A percentile compares a stretch with the other conserved stretches of the same genome.
Conservation (phyloP, 2,113 vertebrate species). For the Vulpes lagopus region DNA sequence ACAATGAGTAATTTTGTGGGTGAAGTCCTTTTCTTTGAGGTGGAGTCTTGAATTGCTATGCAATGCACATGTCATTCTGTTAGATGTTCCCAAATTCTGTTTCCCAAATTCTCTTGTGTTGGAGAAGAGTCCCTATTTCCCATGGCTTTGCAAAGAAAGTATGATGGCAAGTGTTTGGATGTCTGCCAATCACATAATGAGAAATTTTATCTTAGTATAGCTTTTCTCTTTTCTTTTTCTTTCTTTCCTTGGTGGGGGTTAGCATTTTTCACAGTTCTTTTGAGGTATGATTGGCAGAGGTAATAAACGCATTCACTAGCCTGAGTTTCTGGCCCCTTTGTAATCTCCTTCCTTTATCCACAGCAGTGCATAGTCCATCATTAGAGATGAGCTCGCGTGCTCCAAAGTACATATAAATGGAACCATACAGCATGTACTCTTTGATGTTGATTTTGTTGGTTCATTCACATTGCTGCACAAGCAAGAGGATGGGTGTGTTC, state of each 20-base stretch:
- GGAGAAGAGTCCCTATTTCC: neutral
- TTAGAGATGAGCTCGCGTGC: neutral
- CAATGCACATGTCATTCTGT: neutral
- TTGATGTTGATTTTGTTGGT: neutral
- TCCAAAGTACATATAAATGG: neutral
- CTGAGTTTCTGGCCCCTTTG: neutral
- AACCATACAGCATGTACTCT: neutral
- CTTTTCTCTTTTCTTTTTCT: neutral
- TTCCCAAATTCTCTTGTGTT: neutral
- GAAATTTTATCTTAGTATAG: neutral
- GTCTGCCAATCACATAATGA: neutral
- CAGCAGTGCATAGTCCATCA: neutral
- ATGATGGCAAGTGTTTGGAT: neutral
- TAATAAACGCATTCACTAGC: neutral
- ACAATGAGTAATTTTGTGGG: neutral
- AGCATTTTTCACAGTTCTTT: neutral
- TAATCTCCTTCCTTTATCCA: too few species aligned
- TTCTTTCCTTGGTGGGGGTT: neutral
- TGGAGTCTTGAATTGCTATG: neutral
- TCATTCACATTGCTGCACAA: neutral
- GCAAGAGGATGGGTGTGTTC: neutral
- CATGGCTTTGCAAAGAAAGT: neutral
- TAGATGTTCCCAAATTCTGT: neutral
- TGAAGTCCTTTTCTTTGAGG: neutral
- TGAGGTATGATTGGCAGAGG: neutral